Conservation (phyloP, 2,888 invertebrate species). For the Epirrhoe alternata region DNA sequence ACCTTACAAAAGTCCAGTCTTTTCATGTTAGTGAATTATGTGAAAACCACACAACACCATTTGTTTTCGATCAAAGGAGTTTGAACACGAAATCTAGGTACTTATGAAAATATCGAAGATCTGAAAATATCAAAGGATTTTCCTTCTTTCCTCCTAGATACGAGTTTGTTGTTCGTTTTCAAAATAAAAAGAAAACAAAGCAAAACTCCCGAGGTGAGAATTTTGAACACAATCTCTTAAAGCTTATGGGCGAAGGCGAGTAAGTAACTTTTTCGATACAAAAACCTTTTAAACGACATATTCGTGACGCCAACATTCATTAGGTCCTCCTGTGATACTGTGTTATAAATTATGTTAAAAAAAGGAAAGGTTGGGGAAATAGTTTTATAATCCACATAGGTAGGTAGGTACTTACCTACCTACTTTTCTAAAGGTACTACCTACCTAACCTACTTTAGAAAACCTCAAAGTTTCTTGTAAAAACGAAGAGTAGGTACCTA, state of each 20-base stretch:
- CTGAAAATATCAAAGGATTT: too few relatives aligned
- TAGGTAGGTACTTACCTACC: too few relatives aligned
- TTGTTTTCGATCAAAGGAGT: too few relatives aligned
- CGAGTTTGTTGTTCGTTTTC: background rate
- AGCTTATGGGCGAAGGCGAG: slow-evolving; percentile 4
- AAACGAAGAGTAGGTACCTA: too few relatives aligned
- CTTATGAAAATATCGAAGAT: too few relatives aligned
- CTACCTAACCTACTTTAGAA: too few relatives aligned
- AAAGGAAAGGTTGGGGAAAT: too few relatives aligned
- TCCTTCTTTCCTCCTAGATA: too few relatives aligned
- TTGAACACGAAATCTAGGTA: too few relatives aligned
- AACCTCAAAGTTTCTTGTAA: too few relatives aligned
- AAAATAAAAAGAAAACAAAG: background rate
- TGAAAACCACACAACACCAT: background rate
- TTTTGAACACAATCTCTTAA: slow-evolving; percentile 9
- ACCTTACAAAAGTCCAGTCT: background rate
- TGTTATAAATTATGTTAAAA: background rate
- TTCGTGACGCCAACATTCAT: slow-evolving; percentile 3
- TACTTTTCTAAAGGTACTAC: too few relatives aligned
- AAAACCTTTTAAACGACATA: slow-evolving; percentile 12
- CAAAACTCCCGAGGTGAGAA: slow-evolving; percentile 2
- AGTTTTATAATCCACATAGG: too few relatives aligned
- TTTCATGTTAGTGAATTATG: background rate
- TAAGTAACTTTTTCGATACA: slow-evolving; percentile 13
- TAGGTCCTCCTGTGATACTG: background rate